These are phyloP conservation scores for Aurelia sp. DNA, from an alignment of 30 jellyfish, hydroid and myxozoan species.

Conservation along the genomic window DNA sequence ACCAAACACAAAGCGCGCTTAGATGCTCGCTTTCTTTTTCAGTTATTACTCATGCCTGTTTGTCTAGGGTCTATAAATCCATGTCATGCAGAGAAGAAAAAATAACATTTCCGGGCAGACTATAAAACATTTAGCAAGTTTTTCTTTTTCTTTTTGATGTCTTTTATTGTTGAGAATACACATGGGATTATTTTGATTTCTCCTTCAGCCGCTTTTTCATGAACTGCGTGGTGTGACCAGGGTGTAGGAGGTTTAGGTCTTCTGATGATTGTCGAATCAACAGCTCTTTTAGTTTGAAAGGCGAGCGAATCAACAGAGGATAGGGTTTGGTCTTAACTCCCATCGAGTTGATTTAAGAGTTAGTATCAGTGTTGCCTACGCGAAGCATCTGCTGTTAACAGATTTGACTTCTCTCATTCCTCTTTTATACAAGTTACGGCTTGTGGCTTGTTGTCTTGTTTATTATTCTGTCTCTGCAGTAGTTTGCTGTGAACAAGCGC, in stretches of 20 bases:
- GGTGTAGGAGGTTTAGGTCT: constrained; percentile 52
- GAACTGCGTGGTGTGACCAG: constrained; percentile 43
- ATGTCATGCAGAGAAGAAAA: constrained; percentile 30
- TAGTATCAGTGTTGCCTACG: no score
- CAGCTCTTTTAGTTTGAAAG: constrained; percentile 6
- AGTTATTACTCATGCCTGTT: constrained; percentile 75
- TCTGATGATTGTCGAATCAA: constrained; percentile 13
- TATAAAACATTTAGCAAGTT: constrained; percentile 6
- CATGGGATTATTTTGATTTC: constrained; percentile 19
- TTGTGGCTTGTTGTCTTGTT: no score
- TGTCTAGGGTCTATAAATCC: constrained; percentile 29
- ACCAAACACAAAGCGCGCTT: constrained; percentile 48
- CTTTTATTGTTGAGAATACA: not conserved
- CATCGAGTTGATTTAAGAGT: no score
- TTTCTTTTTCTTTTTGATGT: not conserved
- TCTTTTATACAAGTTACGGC: no score
- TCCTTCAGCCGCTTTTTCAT: not conserved
- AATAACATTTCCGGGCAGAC: constrained; percentile 57
- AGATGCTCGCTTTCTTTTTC: constrained; percentile 37
- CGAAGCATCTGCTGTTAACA: not conserved
- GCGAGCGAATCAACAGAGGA: constrained; percentile 5
- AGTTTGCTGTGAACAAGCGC: no score
- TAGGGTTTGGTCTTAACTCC: no score
- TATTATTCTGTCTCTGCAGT: no score
- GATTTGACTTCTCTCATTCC: no score